A percentile compares a stretch with the other conserved stretches of the same genome.
Evolutionary conservation across 2,113 vertebrate species (phyloP).

Genomic region (Bagarius yarrelli): DNA sequence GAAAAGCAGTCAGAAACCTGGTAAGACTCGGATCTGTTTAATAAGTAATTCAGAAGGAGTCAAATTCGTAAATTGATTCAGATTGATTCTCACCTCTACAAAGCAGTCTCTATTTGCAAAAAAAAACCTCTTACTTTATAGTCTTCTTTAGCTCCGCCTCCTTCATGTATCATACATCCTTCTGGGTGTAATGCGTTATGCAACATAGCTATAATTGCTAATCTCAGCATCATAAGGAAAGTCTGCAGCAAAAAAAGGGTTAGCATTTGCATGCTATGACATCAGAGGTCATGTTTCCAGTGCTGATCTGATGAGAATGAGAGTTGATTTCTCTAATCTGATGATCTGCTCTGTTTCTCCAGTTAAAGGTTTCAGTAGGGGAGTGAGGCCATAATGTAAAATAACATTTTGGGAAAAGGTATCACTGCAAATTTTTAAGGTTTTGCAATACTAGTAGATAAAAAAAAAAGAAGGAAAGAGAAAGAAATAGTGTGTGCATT

Average conservation of each 20-base stretch:
- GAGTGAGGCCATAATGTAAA: conserved; percentile 15
- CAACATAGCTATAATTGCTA: no score
- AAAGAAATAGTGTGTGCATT: neutral
- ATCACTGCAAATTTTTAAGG: conserved; percentile 40
- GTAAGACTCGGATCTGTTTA: no score
- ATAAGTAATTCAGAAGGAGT: no score
- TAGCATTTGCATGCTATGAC: neutral
- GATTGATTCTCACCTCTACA: no score
- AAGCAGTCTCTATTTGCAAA: no score
- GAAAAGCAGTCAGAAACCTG: no score
- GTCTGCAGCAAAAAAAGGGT: neutral
- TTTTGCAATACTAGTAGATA: conserved; percentile 65
- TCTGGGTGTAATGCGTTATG: no score
- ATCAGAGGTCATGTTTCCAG: neutral
- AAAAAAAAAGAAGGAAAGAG: conserved; percentile 44
- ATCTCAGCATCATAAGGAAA: neutral
- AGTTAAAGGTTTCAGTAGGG: neutral
- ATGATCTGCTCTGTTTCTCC: conserved; percentile 1
- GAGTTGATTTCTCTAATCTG: neutral
- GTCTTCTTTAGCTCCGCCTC: no score
- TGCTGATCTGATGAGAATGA: conserved; percentile 3
- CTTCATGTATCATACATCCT: no score
- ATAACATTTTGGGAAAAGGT: conserved; percentile 4
- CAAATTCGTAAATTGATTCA: no score
- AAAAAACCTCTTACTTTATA: no score